Evolutionary conservation across 1,140 invertebrate species (phyloP).

Genomic region (Drosophila dunni): DNA sequence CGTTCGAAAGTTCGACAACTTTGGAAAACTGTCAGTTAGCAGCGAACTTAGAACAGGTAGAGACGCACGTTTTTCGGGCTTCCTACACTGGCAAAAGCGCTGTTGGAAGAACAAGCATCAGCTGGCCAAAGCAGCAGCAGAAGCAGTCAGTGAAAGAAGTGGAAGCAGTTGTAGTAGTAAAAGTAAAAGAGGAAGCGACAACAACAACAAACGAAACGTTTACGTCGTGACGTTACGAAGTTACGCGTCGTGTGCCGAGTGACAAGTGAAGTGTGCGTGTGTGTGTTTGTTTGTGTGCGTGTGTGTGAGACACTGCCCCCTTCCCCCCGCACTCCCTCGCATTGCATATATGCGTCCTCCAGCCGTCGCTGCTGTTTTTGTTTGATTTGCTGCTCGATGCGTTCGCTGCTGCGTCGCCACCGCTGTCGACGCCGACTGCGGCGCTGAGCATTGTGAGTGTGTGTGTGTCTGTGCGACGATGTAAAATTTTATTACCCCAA

Average conservation of each 20-base stretch:
- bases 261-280: background rate
- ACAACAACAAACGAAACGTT: slow-evolving; percentile 7
- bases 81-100: slow-evolving; percentile 46
- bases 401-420: slow-evolving; percentile 10
- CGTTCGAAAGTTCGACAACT: slow-evolving; percentile 84
- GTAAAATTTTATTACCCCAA: slow-evolving; percentile 83
- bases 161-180: slow-evolving; percentile 8
- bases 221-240: slow-evolving; percentile 18
- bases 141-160: slow-evolving; percentile 15
- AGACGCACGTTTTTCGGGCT: slow-evolving; percentile 78
- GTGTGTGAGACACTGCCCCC: background rate
- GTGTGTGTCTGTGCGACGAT: slow-evolving; percentile 44
- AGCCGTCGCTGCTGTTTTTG: background rate
- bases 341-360: slow-evolving; percentile 4
- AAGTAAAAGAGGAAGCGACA: background rate
- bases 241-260: slow-evolving; percentile 3
- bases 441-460: slow-evolving; percentile 1
- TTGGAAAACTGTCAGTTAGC: slow-evolving; percentile 85
- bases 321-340: background rate
- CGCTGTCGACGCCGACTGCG: slow-evolving; percentile 40
- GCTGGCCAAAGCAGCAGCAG: background rate
- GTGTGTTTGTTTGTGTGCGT: background rate
- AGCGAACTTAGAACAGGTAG: slow-evolving; percentile 85
- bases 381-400: slow-evolving; percentile 9
- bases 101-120: slow-evolving; percentile 20